Evolutionary conservation across 2,888 invertebrate genomes (phyloP).

Genomic region (Ectemnius lituratus): DNA sequence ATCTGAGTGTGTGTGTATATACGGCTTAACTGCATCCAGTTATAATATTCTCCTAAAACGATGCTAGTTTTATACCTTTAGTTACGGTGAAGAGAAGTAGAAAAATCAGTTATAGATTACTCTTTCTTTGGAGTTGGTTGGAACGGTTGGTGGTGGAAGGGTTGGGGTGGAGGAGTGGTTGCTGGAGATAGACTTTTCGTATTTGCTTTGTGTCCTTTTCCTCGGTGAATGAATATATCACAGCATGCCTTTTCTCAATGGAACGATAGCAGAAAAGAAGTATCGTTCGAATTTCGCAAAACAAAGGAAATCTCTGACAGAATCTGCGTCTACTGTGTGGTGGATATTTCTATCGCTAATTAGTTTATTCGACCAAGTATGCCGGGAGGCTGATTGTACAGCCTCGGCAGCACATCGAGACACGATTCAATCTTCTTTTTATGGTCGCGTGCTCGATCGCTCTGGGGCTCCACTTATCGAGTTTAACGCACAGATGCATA

Average conservation of each 20-base stretch:
- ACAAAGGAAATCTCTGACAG: conserved; percentile 3
- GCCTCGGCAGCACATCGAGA: background rate
- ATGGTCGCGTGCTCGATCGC: conserved; percentile 3
- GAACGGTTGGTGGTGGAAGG: no score
- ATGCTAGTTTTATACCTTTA: conserved; percentile 30
- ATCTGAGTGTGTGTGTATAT: conserved; percentile 17
- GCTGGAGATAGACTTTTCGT: conserved; percentile 27
- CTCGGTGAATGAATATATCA: conserved; percentile 51
- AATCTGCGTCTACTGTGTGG: background rate
- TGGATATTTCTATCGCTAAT: conserved; percentile 17
- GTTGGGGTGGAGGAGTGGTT: no score
- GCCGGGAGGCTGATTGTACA: background rate
- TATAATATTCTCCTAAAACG: conserved; percentile 27
- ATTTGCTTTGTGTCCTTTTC: conserved; percentile 32
- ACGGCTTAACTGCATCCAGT: conserved; percentile 33
- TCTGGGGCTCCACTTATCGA: conserved; percentile 17
- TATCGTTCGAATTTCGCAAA: background rate
- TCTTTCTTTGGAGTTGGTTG: conserved; percentile 27
- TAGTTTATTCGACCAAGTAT: background rate
- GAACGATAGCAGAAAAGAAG: conserved; percentile 17
- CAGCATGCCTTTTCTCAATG: conserved; percentile 59
- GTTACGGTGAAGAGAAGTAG: conserved; percentile 45
- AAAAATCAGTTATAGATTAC: conserved; percentile 48
- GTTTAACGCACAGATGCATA: conserved; percentile 26
- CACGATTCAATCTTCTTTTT: background rate